Percentiles rank a stretch among this genome's conserved stretches.
Conservation (phyloP, 2,888 invertebrate genomes). For the Ctena decussata region DNA sequence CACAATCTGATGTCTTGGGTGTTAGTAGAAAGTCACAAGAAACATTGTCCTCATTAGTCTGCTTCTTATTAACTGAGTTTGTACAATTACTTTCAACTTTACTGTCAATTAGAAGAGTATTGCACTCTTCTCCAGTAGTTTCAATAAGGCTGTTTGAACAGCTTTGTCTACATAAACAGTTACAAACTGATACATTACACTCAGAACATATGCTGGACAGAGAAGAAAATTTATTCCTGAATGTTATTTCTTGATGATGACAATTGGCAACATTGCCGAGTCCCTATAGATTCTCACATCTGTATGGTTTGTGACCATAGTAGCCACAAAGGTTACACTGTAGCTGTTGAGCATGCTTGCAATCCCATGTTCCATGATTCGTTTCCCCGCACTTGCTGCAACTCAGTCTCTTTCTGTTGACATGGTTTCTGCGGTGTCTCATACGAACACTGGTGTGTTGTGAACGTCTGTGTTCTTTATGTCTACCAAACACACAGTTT, state of each 20-base stretch:
- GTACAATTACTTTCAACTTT: background rate
- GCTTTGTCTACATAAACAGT: background rate
- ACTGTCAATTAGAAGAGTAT: background rate
- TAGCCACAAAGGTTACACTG: background rate
- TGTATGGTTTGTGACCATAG: background rate
- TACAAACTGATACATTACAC: background rate
- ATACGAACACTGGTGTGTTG: no score
- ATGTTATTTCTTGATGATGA: background rate
- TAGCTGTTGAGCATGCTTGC: background rate
- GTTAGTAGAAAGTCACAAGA: no score
- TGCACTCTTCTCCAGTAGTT: background rate
- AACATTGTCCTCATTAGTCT: background rate
- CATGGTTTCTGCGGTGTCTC: background rate
- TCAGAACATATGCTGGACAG: background rate
- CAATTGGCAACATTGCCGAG: conserved; percentile 4
- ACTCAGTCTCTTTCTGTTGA: background rate
- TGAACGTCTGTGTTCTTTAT: no score
- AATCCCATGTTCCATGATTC: background rate
- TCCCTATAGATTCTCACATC: background rate
- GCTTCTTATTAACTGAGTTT: background rate
- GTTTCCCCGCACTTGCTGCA: background rate
- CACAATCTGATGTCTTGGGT: no score
- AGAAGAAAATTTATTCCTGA: background rate
- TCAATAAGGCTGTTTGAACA: background rate
- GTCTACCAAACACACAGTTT: background rate